Percentiles rank a stretch among this genome's conserved stretches.
Evolutionary conservation across 2,797 vertebrate species (phyloP).

Genomic region (Acanthiza pusilla): DNA sequence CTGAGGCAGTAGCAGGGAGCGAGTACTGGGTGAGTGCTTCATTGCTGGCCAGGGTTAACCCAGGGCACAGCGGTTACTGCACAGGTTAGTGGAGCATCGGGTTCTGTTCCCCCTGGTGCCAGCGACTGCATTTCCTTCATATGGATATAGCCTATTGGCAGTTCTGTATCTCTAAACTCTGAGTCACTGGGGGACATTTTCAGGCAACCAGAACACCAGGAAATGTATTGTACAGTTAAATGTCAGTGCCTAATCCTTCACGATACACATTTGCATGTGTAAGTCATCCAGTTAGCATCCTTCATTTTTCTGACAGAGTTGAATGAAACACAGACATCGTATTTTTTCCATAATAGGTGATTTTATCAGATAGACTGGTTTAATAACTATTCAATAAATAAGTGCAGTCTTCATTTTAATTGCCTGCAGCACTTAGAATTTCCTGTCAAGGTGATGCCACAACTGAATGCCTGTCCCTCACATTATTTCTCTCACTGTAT

Average conservation of each 20-base stretch:
- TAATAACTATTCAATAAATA: background rate
- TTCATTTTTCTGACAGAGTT: background rate
- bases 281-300: background rate
- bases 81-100: accelerated
- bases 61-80: accelerated
- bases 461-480: background rate
- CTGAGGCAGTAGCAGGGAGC: background rate
- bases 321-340: background rate
- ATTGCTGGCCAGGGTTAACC: accelerated
- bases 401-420: background rate
- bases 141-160: background rate
- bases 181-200: background rate
- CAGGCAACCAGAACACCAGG: background rate
- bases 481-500: background rate
- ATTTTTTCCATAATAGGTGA: background rate
- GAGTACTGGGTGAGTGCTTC: background rate
- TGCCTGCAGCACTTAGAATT: background rate
- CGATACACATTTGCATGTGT: background rate
- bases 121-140: background rate
- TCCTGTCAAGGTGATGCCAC: background rate
- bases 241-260: background rate
- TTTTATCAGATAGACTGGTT: background rate
- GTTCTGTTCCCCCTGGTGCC: background rate
- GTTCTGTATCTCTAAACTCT: background rate
- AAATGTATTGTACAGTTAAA: background rate